Conservation (phyloP, 2,888 invertebrate genomes). For the Nudaria mundana region DNA sequence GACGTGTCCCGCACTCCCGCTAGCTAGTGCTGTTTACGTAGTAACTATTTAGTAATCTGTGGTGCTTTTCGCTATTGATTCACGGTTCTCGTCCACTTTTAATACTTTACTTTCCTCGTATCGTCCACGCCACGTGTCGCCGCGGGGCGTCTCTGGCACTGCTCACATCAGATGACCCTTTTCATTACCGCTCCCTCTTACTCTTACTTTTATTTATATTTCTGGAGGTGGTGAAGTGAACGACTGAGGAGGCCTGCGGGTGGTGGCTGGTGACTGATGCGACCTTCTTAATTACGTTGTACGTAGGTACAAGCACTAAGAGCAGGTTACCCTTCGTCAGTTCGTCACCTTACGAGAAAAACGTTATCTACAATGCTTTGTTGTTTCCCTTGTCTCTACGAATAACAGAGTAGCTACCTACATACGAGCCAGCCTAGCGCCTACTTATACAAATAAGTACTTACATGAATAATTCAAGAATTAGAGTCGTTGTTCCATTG, state of each 20-base stretch:
- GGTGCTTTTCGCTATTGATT: constrained; percentile 12
- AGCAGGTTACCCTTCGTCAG: constrained; percentile 35
- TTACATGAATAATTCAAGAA: no score
- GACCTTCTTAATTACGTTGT: constrained; percentile 21
- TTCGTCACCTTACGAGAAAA: constrained; percentile 32
- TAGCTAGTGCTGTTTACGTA: no score
- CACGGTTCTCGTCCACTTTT: constrained; percentile 5
- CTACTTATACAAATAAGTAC: no score
- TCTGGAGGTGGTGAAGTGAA: constrained; percentile 39
- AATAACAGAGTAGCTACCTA: no score
- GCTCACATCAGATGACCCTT: constrained; percentile 50
- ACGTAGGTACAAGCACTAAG: constrained; percentile 27
- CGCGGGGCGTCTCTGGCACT: constrained; percentile 28
- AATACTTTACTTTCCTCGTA: no score
- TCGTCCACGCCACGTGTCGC: no score
- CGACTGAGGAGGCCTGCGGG: constrained; percentile 7
- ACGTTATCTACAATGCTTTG: no score
- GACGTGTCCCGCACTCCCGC: not conserved
- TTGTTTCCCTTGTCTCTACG: no score
- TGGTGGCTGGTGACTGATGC: constrained; percentile 1
- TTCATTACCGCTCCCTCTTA: constrained; percentile 45
- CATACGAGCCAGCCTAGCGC: no score
- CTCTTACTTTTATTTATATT: constrained; percentile 49
- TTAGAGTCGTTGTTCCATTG: no score
- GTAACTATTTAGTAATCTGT: no score